Conservation (phyloP, 2,113 vertebrate genomes). For the Calypte anna region DNA sequence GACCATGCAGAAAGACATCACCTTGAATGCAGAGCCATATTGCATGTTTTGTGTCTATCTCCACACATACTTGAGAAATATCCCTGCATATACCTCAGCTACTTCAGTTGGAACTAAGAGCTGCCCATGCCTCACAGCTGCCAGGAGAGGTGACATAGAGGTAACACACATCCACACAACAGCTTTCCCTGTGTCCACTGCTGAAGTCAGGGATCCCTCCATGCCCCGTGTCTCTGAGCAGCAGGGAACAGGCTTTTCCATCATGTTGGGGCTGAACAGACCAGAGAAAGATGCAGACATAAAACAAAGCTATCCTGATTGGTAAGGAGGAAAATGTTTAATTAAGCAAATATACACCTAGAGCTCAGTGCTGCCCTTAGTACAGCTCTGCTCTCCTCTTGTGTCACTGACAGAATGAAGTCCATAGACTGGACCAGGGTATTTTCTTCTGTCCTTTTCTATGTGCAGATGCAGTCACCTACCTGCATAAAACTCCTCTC, state of each 20-base stretch:
- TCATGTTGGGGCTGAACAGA: not conserved
- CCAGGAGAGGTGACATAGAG: not conserved
- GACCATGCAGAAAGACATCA: not conserved
- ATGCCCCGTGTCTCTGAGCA: not conserved
- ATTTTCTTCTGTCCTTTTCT: not conserved
- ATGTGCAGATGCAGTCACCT: not conserved
- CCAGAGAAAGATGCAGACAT: not conserved
- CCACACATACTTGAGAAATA: not conserved
- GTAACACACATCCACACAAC: not conserved
- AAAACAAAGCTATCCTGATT: not conserved
- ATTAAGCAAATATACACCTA: not conserved
- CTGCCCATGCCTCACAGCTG: not conserved
- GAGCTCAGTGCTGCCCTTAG: not conserved
- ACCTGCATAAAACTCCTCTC: not conserved
- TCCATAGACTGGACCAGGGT: not conserved
- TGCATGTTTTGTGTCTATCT: not conserved
- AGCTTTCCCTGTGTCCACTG: not conserved
- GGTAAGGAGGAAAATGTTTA: not conserved
- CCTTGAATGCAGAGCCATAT: not conserved
- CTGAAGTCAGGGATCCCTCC: not conserved
- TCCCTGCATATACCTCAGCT: not conserved
- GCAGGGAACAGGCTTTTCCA: not conserved
- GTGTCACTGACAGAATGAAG: not conserved
- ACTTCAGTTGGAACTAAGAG: not conserved
- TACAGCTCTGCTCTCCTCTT: not conserved